Base-by-base conservation (phyloP, 2,888 invertebrate genomes). In the Cylindroiulus punctatus region DNA sequence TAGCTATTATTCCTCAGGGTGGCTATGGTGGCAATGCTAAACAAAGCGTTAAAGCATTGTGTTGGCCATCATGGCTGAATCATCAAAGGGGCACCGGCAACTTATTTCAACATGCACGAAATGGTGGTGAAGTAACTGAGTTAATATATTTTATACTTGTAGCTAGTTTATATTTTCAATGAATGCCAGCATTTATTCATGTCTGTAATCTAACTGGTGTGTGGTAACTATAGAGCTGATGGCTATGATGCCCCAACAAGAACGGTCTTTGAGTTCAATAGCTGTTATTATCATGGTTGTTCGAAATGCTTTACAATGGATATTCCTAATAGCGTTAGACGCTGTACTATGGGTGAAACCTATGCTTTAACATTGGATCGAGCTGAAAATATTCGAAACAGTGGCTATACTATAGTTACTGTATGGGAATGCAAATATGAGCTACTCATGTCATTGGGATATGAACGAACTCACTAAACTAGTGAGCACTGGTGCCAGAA, bases 221-320 rank as follows among this genome's bases (percentile, higher is more conserved):
- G 1, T 10, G 22, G 22, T 3, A 65, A 30, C 65, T 65, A 26
- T 26, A 4, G 26, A 1, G 65, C 22, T 1, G 65, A 83, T 83
- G 44, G 36, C 0, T 83, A 83, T 22, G n/a, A 83, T 14, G 12
- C 0, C 36, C 0, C 40, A 36, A 84, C 26, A 8, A 87, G 84
- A 8, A 86, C 84, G 14, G 84, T 89, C 7, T 89, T 86, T 40
- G 87, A 88, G 40, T 89, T 87, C 47, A 86, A 88, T 19, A 88
- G 88, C 0, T 89, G 89, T 87, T 86, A 87, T 26, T 88, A 19
- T 44, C 89, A 89, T 87, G 88, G 88, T 4, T 89, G 89, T 81
- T 40, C 17, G 0, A 76, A 84, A n/a, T 88, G 88, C 85, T 88
- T 81, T 52, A 86, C 82, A 10, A 7, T 12, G 26, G 83, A 87